These are phyloP conservation scores for Bubalus kerabau DNA, from an alignment of 2,113 vertebrate genomes.

Conservation along the genomic window DNA sequence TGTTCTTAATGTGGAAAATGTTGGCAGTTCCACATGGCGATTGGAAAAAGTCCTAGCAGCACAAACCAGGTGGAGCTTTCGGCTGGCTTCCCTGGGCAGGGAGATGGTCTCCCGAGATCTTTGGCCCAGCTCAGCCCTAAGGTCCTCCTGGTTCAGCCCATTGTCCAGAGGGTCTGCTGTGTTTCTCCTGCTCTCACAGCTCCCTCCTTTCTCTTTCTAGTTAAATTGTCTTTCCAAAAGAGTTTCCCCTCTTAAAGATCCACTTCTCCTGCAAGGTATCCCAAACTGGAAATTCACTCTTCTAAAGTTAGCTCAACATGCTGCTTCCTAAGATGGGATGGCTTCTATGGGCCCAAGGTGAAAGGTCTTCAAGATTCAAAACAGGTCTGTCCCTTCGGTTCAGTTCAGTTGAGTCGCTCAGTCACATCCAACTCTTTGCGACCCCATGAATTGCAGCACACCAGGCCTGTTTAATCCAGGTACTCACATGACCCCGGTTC, in stretches of 20 bases:
- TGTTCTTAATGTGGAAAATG: constrained; percentile 73
- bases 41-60: neutral
- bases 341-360: no score
- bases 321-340: neutral
- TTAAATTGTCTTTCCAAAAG: neutral
- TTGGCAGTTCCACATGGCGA: constrained; percentile 42
- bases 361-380: neutral
- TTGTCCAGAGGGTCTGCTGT: neutral
- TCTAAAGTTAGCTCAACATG: neutral
- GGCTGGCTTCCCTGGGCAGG: neutral
- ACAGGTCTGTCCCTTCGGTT: neutral
- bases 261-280: neutral
- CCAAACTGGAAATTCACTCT: neutral
- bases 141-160: no score
- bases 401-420: no score
- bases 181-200: neutral
- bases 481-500: neutral
- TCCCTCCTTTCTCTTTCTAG: neutral
- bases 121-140: rapidly evolving
- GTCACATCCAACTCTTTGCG: no score
- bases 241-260: neutral
- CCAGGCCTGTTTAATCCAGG: neutral
- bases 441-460: no score
- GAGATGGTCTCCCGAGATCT: neutral
- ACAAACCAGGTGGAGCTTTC: constrained; percentile 21